Percentiles rank a stretch among this genome's conserved stretches.
Evolutionary conservation across 35 echinoderm and acorn worm species (phyloP).

Genomic region (Lytechinus variegatus): DNA sequence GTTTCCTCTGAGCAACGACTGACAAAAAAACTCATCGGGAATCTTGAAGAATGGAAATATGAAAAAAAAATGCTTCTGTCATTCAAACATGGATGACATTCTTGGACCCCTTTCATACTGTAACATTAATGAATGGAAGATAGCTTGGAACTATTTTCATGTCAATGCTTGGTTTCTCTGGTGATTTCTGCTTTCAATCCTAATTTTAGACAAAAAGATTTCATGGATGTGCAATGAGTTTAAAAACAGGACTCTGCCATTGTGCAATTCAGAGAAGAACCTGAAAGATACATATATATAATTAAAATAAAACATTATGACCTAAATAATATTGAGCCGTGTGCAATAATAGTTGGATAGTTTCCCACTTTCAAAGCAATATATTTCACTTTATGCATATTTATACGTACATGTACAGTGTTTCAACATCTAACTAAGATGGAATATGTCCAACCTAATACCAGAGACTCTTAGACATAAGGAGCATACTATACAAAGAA

Average conservation of each 20-base stretch:
- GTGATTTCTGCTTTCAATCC: no score
- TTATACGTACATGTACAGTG: background rate
- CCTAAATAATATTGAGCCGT: background rate
- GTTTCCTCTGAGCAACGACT: background rate
- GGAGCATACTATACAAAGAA: background rate
- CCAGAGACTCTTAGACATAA: background rate
- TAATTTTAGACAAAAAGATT: no score
- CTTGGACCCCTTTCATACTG: background rate
- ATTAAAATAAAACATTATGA: background rate
- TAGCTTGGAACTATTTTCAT: no score
- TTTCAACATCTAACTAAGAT: slow-evolving; percentile 6
- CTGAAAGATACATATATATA: no score
- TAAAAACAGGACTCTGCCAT: no score
- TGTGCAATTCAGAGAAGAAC: no score
- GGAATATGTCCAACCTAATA: background rate
- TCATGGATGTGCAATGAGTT: no score
- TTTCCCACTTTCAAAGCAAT: no score
- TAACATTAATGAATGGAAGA: background rate
- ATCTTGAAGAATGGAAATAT: background rate
- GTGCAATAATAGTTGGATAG: background rate
- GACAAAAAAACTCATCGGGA: background rate
- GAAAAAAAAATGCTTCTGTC: background rate
- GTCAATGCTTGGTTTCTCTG: no score
- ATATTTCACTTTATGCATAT: no score
- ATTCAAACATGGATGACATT: slow-evolving; percentile 12